Conservation (phyloP, 2,888 invertebrate genomes). For the Stramonita haemastoma region DNA sequence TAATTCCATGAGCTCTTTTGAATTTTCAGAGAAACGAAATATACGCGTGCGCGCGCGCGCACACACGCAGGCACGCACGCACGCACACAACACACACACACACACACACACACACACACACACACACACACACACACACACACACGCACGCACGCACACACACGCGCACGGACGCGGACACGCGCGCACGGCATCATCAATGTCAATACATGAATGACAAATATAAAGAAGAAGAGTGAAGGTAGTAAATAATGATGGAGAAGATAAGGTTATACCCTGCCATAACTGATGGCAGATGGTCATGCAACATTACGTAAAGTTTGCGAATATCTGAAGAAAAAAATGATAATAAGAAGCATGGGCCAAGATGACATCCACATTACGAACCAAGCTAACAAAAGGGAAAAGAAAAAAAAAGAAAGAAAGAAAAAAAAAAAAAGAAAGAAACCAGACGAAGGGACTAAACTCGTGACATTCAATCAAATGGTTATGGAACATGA, state of each 20-base stretch:
- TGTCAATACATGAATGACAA: not conserved
- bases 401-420: not conserved
- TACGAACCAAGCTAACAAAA: not conserved
- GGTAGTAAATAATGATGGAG: too few species aligned
- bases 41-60: too few species aligned
- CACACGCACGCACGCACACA: not conserved
- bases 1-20: too few species aligned
- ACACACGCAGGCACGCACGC: too few species aligned
- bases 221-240: too few species aligned
- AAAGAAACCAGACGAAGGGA: not conserved
- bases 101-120: too few species aligned
- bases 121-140: too few species aligned
- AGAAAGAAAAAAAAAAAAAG: not conserved
- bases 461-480: not conserved
- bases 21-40: too few species aligned
- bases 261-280: too few species aligned
- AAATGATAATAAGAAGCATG: not conserved
- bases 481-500: not conserved
- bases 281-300: too few species aligned
- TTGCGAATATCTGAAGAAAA: not conserved
- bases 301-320: not conserved
- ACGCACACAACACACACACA: too few species aligned
- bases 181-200: not conserved
- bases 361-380: too few species aligned
- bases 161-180: not conserved